Evolutionary conservation across 2,888 invertebrate species (phyloP).

Genomic region (Dryadula phaetusa): DNA sequence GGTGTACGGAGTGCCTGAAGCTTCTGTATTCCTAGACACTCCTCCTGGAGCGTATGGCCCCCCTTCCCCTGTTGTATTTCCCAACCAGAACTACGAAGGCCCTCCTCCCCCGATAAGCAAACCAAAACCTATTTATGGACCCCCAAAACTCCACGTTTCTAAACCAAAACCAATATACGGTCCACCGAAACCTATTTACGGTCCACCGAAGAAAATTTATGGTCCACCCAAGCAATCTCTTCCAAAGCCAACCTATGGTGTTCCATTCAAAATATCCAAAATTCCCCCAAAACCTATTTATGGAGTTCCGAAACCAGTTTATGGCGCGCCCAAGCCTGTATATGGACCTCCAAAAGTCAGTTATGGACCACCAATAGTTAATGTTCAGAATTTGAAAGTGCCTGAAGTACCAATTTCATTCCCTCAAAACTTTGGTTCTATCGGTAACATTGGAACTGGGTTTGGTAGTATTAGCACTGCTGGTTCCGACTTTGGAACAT

Average conservation of each 20-base stretch:
- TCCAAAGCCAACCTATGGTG: conserved; percentile 67
- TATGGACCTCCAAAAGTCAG: conserved; percentile 65
- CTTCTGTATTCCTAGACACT: conserved; percentile 60
- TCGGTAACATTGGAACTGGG: conserved; percentile 46
- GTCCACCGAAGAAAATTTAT: conserved; percentile 64
- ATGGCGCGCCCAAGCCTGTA: conserved; percentile 77
- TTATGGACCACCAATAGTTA: conserved; percentile 58
- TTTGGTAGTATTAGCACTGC: conserved; percentile 42
- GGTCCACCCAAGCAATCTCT: conserved; percentile 64
- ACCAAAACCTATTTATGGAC: conserved; percentile 67
- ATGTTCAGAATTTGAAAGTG: conserved; percentile 52
- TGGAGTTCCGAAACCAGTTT: conserved; percentile 61
- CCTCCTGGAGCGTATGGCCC: conserved; percentile 78
- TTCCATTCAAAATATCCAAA: conserved; percentile 66
- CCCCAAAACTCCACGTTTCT: conserved; percentile 60
- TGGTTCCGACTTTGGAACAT: conserved; percentile 44
- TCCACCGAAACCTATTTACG: conserved; percentile 71
- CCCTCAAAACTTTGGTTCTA: conserved; percentile 45
- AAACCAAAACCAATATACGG: conserved; percentile 71
- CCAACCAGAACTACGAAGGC: conserved; percentile 73
- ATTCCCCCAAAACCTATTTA: conserved; percentile 61
- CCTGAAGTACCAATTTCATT: conserved; percentile 53
- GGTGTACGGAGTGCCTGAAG: conserved; percentile 84
- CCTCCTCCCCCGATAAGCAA: conserved; percentile 78
- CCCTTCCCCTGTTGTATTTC: conserved; percentile 77